Conservation (phyloP, 2,113 vertebrate genomes). For the Ailurus styani region DNA sequence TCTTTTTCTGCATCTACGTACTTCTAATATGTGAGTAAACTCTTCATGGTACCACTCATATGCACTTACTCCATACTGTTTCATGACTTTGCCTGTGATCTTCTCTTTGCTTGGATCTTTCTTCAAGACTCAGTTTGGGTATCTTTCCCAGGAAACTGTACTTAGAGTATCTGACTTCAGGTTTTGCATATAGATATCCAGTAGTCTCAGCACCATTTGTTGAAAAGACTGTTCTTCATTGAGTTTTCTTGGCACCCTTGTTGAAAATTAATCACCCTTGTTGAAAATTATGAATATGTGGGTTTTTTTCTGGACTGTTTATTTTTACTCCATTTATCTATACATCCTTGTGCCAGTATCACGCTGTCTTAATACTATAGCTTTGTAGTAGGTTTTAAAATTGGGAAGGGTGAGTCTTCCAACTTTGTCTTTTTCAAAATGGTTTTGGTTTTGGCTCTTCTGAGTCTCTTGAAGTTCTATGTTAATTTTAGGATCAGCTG, state of each 20-base stretch:
- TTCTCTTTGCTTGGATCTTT: neutral
- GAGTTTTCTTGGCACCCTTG: neutral
- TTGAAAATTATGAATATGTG: neutral
- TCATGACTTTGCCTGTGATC: conserved; percentile 17
- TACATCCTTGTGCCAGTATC: neutral
- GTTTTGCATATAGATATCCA: conserved; percentile 4
- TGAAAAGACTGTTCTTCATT: neutral
- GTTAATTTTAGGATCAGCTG: conserved; percentile 3
- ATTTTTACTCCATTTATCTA: neutral
- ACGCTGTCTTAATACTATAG: neutral
- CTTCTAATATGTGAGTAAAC: neutral
- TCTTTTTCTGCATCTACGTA: neutral
- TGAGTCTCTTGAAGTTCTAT: neutral
- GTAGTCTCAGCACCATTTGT: neutral
- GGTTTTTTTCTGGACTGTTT: neutral
- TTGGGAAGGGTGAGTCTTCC: neutral
- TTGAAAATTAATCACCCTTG: neutral
- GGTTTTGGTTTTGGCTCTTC: conserved; percentile 1
- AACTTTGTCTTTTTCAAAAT: neutral
- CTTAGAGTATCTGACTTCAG: neutral
- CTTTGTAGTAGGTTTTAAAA: conserved; percentile 26
- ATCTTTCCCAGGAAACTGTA: neutral
- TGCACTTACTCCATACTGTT: neutral
- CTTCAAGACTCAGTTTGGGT: neutral
- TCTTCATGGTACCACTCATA: neutral